Conservation (phyloP, 2,797 vertebrate species). For the Pseudopleuronectes americanus region DNA sequence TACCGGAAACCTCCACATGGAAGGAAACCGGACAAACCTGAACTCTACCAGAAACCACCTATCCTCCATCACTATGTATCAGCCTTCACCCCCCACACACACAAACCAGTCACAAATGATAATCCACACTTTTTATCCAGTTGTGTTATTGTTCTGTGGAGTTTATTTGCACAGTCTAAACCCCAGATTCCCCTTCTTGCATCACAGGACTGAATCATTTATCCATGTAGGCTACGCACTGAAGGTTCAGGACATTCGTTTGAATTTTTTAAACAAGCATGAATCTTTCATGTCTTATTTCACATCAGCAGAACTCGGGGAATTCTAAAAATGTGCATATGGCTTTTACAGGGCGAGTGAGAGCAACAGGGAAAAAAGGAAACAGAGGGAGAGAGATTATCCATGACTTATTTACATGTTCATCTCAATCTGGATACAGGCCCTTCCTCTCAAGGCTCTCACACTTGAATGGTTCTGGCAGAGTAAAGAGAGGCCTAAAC, state of each 20-base stretch:
- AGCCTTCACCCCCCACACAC: too few relatives aligned
- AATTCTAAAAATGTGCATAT: conserved; percentile 77
- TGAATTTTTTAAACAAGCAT: conserved; percentile 84
- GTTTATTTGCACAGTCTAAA: conserved; percentile 52
- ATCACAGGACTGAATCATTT: conserved; percentile 78
- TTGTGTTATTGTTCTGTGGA: conserved; percentile 37
- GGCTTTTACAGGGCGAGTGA: conserved; percentile 62
- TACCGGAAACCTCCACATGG: background rate
- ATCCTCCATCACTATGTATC: background rate
- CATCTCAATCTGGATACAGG: conserved; percentile 68
- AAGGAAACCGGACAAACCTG: background rate
- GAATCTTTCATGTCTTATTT: conserved; percentile 81
- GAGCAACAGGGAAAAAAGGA: conserved; percentile 22
- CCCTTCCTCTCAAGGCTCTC: conserved; percentile 47
- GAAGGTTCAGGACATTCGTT: conserved; percentile 82
- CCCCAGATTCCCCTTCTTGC: conserved; percentile 57
- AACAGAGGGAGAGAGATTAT: conserved; percentile 35
- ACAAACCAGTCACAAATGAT: background rate
- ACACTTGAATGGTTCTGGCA: conserved; percentile 42
- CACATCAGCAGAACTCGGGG: conserved; percentile 77
- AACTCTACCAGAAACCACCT: too few relatives aligned
- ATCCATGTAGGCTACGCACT: conserved; percentile 69
- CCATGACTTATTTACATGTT: conserved; percentile 80
- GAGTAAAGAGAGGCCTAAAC: background rate
- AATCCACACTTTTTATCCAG: background rate